Percentiles rank a stretch among this genome's conserved stretches.
Evolutionary conservation across 2,797 vertebrate species (phyloP).

Genomic region (Helicolenus hilgendorfi): DNA sequence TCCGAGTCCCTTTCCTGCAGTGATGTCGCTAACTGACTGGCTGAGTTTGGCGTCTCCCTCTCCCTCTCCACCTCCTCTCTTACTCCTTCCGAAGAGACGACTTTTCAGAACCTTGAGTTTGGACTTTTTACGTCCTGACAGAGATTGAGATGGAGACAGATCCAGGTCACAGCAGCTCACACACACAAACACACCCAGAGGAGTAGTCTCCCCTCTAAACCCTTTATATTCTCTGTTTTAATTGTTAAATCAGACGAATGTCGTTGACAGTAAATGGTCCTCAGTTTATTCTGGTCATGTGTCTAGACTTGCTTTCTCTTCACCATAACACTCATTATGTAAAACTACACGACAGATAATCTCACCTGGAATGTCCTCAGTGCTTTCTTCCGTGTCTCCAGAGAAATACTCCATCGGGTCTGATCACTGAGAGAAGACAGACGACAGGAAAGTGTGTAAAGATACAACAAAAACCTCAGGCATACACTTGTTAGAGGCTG

Average conservation of each 20-base stretch:
- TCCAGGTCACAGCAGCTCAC: constrained; percentile 46
- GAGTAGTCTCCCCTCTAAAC: neutral
- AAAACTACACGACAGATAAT: neutral
- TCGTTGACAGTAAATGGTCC: neutral
- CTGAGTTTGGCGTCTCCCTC: constrained; percentile 88
- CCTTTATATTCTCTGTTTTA: neutral
- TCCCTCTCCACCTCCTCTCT: constrained; percentile 84
- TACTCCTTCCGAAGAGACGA: constrained; percentile 92
- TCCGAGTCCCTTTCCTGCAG: constrained; percentile 82
- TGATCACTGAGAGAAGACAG: constrained; percentile 40
- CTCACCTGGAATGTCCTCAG: constrained; percentile 93
- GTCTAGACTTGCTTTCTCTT: neutral
- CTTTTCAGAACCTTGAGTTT: constrained; percentile 93
- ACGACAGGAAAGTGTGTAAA: neutral
- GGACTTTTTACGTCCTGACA: constrained; percentile 93
- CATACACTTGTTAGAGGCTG: neutral
- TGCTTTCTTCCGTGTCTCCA: constrained; percentile 89
- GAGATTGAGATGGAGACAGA: constrained; percentile 42
- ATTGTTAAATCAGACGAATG: neutral
- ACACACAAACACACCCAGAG: neutral
- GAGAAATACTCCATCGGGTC: constrained; percentile 90
- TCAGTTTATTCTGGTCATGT: neutral
- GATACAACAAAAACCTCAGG: neutral
- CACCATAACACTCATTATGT: neutral
- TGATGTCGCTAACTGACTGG: constrained; percentile 92